Conservation (phyloP, 2,797 vertebrate genomes). For the Cyprinella venusta region DNA sequence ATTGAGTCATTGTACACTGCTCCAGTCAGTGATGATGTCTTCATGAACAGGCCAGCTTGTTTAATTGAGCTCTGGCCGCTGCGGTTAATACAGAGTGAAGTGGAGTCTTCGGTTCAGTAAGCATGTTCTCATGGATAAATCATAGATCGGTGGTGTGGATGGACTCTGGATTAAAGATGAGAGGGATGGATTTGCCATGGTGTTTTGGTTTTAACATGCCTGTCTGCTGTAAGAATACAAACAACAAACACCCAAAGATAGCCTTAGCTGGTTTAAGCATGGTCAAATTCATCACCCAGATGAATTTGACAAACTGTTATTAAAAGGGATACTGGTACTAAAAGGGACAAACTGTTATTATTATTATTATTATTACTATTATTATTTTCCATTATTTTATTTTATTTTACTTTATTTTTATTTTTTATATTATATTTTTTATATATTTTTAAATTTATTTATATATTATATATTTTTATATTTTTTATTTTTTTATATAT, state of each 20-base stretch:
- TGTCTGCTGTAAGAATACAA: neutral
- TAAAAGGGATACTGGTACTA: no score
- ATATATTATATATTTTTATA: no score
- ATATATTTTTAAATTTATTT: no score
- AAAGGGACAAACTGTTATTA: neutral
- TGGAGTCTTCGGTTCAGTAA: constrained; percentile 7
- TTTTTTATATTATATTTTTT: no score
- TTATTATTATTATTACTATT: no score
- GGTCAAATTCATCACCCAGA: neutral
- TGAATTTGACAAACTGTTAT: neutral
- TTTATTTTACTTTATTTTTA: no score
- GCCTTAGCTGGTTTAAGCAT: neutral
- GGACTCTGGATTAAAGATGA: neutral
- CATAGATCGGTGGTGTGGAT: neutral
- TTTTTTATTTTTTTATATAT: no score
- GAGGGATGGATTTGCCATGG: neutral
- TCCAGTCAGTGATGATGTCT: constrained; percentile 48
- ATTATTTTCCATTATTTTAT: neutral
- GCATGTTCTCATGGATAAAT: neutral
- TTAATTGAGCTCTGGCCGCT: constrained; percentile 34
- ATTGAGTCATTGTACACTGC: constrained; percentile 41
- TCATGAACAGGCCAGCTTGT: constrained; percentile 26
- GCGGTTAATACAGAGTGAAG: constrained; percentile 9
- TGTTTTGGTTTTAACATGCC: neutral
- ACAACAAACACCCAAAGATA: neutral